phyloP scores from a whole-genome alignment of 1,140 invertebrate genomes.

The Bombus haemorrhoidalis region DNA sequence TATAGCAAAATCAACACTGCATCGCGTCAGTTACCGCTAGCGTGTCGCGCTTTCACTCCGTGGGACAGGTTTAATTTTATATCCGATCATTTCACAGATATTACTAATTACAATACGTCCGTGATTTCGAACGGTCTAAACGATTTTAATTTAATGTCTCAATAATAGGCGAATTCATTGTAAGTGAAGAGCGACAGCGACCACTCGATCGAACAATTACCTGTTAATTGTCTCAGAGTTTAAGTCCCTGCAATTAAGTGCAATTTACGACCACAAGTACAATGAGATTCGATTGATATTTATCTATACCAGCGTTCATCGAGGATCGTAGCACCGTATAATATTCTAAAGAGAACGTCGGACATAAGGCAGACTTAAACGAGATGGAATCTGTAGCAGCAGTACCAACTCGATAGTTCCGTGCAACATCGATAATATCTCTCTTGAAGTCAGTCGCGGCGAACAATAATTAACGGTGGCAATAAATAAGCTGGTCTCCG shows the following conservation, averaged over 20 bases:
- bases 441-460: slow-evolving; percentile 44
- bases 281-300: slow-evolving; percentile 14
- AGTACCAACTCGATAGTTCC: slow-evolving; percentile 27
- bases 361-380: neutral
- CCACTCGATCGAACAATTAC: neutral
- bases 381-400: slow-evolving; percentile 23
- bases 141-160: slow-evolving; percentile 3
- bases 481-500: slow-evolving; percentile 65
- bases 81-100: slow-evolving; percentile 34
- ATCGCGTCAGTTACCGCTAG: neutral
- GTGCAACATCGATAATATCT: slow-evolving; percentile 62
- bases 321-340: neutral
- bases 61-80: slow-evolving; percentile 40
- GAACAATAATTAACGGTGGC: slow-evolving; percentile 70
- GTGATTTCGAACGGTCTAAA: neutral
- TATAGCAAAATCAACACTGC: neutral
- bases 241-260: neutral
- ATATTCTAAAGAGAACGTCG: slow-evolving; percentile 10
- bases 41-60: slow-evolving; percentile 40
- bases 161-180: neutral
- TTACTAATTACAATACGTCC: slow-evolving; percentile 36
- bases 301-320: slow-evolving; percentile 14
- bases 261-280: neutral
- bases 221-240: neutral
- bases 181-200: too few relatives aligned